Evolutionary conservation across 2,888 invertebrate genomes (phyloP), one percentile per base, ranked within the genome.

Genomic region (Euplagia quadripunctaria): DNA sequence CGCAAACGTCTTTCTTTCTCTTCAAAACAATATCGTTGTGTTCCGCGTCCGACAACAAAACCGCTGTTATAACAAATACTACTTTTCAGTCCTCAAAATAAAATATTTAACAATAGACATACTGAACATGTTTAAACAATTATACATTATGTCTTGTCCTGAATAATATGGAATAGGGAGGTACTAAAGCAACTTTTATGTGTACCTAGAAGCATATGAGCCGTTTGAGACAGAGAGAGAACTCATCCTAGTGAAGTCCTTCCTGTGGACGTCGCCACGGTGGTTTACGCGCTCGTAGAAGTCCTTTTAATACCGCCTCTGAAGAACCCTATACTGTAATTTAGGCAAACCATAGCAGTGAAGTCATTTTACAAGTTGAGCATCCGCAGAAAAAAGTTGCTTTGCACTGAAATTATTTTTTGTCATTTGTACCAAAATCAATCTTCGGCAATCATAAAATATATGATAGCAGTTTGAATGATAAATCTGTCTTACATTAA

Each of bases 1-100:
- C 86, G 87, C 91, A 93, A 93, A 89, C 87, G 85, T 89, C 90
- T 88, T 88, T 89, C 89, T 90, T 88, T 89, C 83, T 86, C 87
- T 81, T 88, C 86, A 85, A 85, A 89, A 90, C 88, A 89, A 89
- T 90, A 89, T 87, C 81, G 77, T 79, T 74, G 77, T 80, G 80
- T 78, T 80, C 70, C 78, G 65, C 73, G 71, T 76, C 64, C 65
- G 68, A 14, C 68, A 73, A 80, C 75, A 79, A 82, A 78, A 70
- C 70, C 70, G 64, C 70, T 73, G 74, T 70, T 75, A 68, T 74
- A 69, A 79, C 70, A 73, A 81, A 76, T 49, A 71, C 41, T 42
- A 51, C 68, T 70, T 64, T 74, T 68, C 51, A 41, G 9, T 61
- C 41, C n/a, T 52, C n/a, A 46, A 72, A 68, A 73, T 52, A 64